Evolutionary conservation across 1,140 invertebrate genomes (phyloP).

Genomic region (Mizuhopecten yessoensis): DNA sequence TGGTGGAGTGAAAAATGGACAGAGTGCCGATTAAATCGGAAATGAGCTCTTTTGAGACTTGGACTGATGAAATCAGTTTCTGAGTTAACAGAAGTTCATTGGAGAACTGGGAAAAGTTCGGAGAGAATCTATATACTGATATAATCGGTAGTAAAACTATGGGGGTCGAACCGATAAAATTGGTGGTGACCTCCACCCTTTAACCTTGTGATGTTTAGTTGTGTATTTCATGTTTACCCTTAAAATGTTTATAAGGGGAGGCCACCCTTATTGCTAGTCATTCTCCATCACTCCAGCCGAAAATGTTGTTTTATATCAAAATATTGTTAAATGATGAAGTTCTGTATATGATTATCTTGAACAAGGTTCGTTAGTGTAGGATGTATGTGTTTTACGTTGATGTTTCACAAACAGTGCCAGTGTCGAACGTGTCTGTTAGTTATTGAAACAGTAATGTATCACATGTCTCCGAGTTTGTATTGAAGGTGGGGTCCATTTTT

Average conservation of each 20-base stretch:
- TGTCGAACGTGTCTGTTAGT: no score
- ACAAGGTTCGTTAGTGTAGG: no score
- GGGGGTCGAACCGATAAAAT: background rate
- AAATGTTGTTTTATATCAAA: no score
- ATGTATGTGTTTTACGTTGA: no score
- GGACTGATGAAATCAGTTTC: background rate
- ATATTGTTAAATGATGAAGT: no score
- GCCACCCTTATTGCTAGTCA: slow-evolving; percentile 4
- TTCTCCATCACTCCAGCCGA: background rate
- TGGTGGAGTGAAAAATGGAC: background rate
- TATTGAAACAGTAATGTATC: no score
- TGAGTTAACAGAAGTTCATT: background rate
- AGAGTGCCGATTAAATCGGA: background rate
- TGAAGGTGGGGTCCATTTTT: no score
- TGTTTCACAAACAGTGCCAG: no score
- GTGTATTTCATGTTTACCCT: background rate
- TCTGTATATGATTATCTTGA: no score
- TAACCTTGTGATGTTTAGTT: background rate
- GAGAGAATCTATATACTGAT: background rate
- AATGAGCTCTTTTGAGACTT: background rate
- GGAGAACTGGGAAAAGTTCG: no score
- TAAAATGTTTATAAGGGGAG: background rate
- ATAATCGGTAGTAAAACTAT: background rate
- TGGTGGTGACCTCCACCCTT: background rate
- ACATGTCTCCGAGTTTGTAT: background rate